Evolutionary conservation across 2,797 vertebrate genomes (phyloP), one percentile per base, ranked within the genome.

Genomic region (Cynopterus sphinx): DNA sequence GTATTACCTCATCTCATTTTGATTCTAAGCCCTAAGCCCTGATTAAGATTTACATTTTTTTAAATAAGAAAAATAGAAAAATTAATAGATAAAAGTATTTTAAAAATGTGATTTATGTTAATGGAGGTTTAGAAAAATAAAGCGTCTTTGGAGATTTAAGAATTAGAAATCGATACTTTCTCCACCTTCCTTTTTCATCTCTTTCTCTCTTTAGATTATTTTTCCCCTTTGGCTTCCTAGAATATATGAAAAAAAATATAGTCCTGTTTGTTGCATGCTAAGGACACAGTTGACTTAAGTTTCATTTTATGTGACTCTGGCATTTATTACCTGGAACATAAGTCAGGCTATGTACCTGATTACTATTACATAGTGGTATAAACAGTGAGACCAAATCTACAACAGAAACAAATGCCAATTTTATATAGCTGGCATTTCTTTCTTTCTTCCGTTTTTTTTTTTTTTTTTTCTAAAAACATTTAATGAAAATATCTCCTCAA

Each of bases 261-360:
- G 22, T 33, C 13, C 3, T 74, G 33, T 74, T 78, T 90, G 43
- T 43, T 77, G 21, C 43, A 79, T 41, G n/a, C 12, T 90, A 57
- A 87, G 87, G 28, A 82, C 51, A 67, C 11, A 24, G 6, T 59
- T 91, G 26, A 87, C 21, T 70, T 87, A 63, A 89, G 68, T 70
- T 95, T 88, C 83, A 81, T 51, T 95, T 90, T 10, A 51, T 0
- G 21, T 63, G n/a, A 78, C 12, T 41, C 49, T 59, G 33, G 51
- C 26, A 73, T 43, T 85, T 82, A 87, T 78, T 88, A 93, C 95
- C n/a, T 87, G 21, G 22, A 84, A 73, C n/a, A 65, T 33, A 75
- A 92, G 51, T 53, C 31, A 78, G 24, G 10, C 53, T 68, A 24
- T 55, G 6, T 13, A 63, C 41, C 70, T 88, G 21, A 3, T 57